These are phyloP conservation scores for Labeo calbasu DNA, from an alignment of 2,797 vertebrate genomes.

Conservation along the genomic window DNA sequence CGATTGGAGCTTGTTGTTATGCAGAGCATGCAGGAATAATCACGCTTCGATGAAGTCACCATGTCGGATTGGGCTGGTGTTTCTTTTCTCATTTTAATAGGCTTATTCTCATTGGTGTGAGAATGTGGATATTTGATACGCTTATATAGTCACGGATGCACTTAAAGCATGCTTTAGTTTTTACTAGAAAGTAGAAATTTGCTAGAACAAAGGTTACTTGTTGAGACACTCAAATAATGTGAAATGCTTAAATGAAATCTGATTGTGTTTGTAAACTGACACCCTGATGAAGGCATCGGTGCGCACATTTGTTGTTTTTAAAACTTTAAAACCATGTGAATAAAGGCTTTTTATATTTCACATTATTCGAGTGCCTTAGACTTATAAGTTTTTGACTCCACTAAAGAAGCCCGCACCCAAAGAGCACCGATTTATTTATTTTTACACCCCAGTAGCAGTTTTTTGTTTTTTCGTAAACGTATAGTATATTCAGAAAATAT, in stretches of 20 bases:
- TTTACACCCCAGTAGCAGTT: too few species aligned
- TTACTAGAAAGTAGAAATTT: background rate
- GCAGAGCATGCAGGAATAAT: constrained; percentile 34
- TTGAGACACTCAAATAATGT: too few species aligned
- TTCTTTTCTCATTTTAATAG: constrained; percentile 29
- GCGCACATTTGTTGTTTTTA: too few species aligned
- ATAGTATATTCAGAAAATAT: background rate
- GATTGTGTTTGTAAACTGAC: too few species aligned
- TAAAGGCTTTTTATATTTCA: too few species aligned
- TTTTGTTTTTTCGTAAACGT: background rate
- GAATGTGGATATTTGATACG: background rate
- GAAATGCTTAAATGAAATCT: too few species aligned
- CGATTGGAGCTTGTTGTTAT: constrained; percentile 16
- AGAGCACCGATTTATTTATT: too few species aligned
- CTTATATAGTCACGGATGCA: background rate
- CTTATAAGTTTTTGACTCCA: too few species aligned
- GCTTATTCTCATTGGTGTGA: background rate
- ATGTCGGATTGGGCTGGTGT: background rate
- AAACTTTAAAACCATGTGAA: too few species aligned
- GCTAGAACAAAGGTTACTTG: background rate
- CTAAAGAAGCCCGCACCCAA: too few species aligned
- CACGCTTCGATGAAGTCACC: constrained; percentile 21
- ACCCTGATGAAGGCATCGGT: too few species aligned
- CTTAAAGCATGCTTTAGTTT: background rate
- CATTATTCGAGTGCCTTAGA: too few species aligned